Conservation (phyloP, 2,888 invertebrate species). For the Ptilodon capucinus region DNA sequence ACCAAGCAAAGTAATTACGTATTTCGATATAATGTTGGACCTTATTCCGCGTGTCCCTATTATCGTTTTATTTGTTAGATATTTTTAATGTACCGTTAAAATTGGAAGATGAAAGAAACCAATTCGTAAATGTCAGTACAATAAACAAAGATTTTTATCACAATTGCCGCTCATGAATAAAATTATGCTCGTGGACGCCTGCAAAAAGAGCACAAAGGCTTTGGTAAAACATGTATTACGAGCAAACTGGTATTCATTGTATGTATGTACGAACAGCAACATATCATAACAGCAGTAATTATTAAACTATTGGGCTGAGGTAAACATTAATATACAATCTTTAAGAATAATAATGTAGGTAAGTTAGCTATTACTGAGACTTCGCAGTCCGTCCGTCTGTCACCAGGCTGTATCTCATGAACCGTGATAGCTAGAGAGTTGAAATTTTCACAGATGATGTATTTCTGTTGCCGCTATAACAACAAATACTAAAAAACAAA, state of each 20-base stretch:
- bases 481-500: too few relatives aligned
- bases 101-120: neutral
- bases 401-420: too few relatives aligned
- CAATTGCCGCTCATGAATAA: conserved; percentile 26
- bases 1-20: neutral
- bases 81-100: neutral
- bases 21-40: neutral
- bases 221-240: conserved; percentile 38
- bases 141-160: conserved; percentile 18
- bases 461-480: too few relatives aligned
- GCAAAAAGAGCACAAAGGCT: conserved; percentile 37
- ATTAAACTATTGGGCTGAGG: too few relatives aligned
- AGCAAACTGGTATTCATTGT: conserved; percentile 47
- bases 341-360: too few relatives aligned
- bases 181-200: conserved; percentile 30
- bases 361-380: too few relatives aligned
- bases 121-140: conserved; percentile 11
- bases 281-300: neutral
- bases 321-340: too few relatives aligned
- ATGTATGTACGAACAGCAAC: conserved; percentile 16
- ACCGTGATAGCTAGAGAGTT: too few relatives aligned
- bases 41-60: neutral
- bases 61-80: neutral
- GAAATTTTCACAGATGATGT: too few relatives aligned
- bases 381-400: too few relatives aligned